Evolutionary conservation across 2,888 invertebrate genomes (phyloP).

Genomic region (Stegana nigrithorax): DNA sequence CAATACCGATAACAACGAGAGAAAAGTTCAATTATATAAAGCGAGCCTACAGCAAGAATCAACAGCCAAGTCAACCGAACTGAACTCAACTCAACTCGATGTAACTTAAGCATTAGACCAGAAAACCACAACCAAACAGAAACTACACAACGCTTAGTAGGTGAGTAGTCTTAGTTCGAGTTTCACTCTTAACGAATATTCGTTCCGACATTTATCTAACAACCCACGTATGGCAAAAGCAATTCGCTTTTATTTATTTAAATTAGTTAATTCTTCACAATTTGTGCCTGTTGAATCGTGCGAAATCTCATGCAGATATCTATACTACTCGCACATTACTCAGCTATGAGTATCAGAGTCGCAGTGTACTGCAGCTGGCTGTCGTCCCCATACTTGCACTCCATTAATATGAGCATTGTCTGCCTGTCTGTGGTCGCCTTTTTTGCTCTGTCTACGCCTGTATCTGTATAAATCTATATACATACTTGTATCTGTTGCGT

Average conservation of each 20-base stretch:
- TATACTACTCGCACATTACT: neutral
- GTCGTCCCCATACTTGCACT: neutral
- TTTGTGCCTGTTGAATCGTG: constrained; percentile 9
- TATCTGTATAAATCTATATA: too few relatives aligned
- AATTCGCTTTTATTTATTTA: constrained; percentile 9
- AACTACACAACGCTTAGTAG: too few relatives aligned
- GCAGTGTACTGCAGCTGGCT: neutral
- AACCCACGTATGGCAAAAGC: too few relatives aligned
- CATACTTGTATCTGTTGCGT: neutral
- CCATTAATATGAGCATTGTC: neutral
- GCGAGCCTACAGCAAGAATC: too few relatives aligned
- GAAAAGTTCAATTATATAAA: too few relatives aligned
- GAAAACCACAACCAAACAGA: too few relatives aligned
- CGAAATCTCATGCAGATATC: neutral
- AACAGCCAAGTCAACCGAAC: too few relatives aligned
- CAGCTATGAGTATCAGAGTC: neutral
- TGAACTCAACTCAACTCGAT: neutral
- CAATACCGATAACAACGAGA: too few relatives aligned
- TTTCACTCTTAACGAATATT: too few relatives aligned
- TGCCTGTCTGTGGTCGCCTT: neutral
- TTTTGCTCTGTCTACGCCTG: neutral
- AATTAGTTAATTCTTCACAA: constrained; percentile 11
- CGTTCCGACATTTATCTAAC: too few relatives aligned
- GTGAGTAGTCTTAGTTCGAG: too few relatives aligned
- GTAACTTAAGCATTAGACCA: neutral